A percentile compares a stretch with the other conserved stretches of the same genome.
Conservation (phyloP, 2,113 vertebrate genomes). For the Campylorhamphus procurvoides region DNA sequence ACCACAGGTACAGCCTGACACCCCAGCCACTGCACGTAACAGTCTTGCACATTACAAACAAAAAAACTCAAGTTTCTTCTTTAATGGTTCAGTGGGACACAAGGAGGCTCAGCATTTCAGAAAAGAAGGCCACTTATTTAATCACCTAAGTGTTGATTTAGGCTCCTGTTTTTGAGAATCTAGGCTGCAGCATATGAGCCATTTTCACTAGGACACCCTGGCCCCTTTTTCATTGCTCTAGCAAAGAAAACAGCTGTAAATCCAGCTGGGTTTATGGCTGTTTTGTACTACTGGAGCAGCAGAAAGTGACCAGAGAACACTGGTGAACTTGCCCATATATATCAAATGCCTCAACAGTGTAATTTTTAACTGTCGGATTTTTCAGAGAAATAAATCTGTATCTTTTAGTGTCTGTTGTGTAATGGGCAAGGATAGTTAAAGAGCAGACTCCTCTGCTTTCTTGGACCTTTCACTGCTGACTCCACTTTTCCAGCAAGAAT, state of each 20-base stretch:
- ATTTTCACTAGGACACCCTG: slow-evolving; percentile 13
- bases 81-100: neutral
- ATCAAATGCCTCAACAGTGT: neutral
- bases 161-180: slow-evolving; percentile 15
- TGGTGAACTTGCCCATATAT: neutral
- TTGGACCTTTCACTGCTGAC: neutral
- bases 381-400: neutral
- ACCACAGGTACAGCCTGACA: neutral
- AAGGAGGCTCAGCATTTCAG: neutral
- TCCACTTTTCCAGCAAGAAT: neutral
- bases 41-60: neutral
- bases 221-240: neutral
- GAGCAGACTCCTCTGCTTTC: neutral
- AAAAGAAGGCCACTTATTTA: slow-evolving; percentile 36
- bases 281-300: neutral
- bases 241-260: slow-evolving; percentile 36
- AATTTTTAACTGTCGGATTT: neutral
- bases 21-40: neutral
- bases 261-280: neutral
- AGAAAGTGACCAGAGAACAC: neutral
- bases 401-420: neutral
- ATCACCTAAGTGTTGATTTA: slow-evolving; percentile 10
- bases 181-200: neutral
- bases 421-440: neutral
- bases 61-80: neutral